phyloP scores from a whole-genome alignment of 2,113 vertebrate species.

The Chrysemys picta region DNA sequence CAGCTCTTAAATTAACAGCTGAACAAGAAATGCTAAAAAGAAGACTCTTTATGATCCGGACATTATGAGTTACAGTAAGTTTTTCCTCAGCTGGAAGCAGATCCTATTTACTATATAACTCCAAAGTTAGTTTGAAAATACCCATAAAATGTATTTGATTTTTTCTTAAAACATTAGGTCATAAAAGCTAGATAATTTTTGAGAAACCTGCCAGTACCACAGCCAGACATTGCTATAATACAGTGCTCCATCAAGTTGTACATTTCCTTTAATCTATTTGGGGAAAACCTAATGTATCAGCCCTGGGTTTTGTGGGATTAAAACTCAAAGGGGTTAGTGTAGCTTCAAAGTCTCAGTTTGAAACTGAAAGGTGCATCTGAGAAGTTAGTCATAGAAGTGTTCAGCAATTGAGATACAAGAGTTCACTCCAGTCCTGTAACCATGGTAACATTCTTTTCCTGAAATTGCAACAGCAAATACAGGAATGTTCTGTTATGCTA shows the following conservation, averaged over 20 bases:
- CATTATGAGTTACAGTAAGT: background rate
- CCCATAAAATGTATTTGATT: background rate
- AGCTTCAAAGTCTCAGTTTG: constrained; percentile 7
- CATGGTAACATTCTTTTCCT: constrained; percentile 48
- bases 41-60: background rate
- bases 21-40: background rate
- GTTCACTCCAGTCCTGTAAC: constrained; percentile 38
- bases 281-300: background rate
- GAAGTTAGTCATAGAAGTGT: background rate
- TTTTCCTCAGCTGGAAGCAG: background rate
- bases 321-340: background rate
- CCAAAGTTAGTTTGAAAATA: background rate
- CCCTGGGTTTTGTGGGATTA: background rate
- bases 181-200: background rate
- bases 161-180: background rate
- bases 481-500: background rate
- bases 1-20: background rate
- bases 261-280: background rate
- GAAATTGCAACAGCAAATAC: background rate
- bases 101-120: background rate
- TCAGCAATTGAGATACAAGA: constrained; percentile 1
- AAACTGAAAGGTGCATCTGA: background rate
- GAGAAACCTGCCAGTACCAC: background rate
- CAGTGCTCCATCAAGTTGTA: background rate
- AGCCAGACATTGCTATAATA: background rate